Evolutionary conservation across 2,797 vertebrate species (phyloP), one percentile per base, ranked within the genome.

Genomic region (Pseudotriccus pelzelni): DNA sequence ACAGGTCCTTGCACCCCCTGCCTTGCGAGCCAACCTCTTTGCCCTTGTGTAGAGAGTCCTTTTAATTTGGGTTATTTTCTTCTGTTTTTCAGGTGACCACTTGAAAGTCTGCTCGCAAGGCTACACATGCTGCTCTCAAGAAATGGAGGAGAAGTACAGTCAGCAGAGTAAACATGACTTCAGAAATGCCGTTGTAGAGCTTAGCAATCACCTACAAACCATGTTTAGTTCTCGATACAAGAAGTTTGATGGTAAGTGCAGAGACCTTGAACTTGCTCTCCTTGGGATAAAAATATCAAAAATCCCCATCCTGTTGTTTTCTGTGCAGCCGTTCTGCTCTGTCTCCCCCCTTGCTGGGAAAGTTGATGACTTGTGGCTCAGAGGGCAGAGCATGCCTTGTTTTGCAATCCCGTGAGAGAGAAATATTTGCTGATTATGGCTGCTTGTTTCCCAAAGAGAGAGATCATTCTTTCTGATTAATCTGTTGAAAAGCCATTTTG

Each of bases 141-240:
- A 99, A 96, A 99, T 99, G 99, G 99, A 99, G 95, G 99, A 99
- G 97, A 99, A 99, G 95, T 98, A 99, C 95, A 98, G 98, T 89
- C 98, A 99, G 94, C 99, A 99, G 97, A 99, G 99, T 95, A 98
- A 98, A 97, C 97, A 98, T 0, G 99, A 99, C 97, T 98, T 99
- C 97, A 99, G 98, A 97, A 99, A 97, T 0, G 99, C 99, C 0
- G 98, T 99, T 3, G 97, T 97, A 14, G 98, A 98, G 90, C 98
- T 99, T 70, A 99, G 99, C 98, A 98, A 98, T 97, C 98, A 97
- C 95, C 96, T 99, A 91, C 99, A 99, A 94, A 98, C 97, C 44
- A 97, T 98, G 97, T 99, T 99, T 96, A 98, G 97, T 94, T 99
- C 99, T 93, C 98, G 98, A 59, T 99, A 99, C 96, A 98, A 98